Conservation (phyloP, 2,888 invertebrate genomes). For the Sinodicranocentrus sp. region DNA sequence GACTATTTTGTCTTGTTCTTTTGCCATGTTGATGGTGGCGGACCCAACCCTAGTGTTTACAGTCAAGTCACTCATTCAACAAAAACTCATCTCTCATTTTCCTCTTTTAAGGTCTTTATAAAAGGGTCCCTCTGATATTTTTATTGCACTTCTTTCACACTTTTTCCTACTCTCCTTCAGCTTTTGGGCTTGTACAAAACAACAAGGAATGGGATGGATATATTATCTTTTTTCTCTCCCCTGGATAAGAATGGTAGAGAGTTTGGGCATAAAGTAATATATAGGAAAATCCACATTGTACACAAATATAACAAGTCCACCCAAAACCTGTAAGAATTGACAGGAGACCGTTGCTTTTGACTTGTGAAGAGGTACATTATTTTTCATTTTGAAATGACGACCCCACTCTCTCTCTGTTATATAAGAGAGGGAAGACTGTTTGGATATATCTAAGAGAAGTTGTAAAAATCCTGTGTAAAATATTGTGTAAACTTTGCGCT, state of each 20-base stretch:
- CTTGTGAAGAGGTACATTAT: conserved; percentile 20
- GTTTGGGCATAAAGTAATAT: too few species aligned
- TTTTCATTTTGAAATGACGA: too few species aligned
- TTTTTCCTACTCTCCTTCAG: conserved; percentile 32
- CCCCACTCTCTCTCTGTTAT: too few species aligned
- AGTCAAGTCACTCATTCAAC: conserved; percentile 65
- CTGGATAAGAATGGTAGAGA: conserved; percentile 63
- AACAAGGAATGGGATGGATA: conserved; percentile 56
- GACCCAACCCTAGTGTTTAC: conserved; percentile 67
- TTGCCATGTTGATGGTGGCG: conserved; percentile 40
- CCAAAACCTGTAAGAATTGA: conserved; percentile 66
- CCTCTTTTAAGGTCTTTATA: conserved; percentile 54
- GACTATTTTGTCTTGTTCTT: conserved; percentile 40
- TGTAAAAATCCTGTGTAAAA: conserved; percentile 53
- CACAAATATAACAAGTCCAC: conserved; percentile 53
- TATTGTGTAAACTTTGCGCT: conserved; percentile 55
- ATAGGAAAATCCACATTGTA: background rate
- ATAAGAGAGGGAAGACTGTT: background rate
- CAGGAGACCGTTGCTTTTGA: conserved; percentile 59
- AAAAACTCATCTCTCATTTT: conserved; percentile 64
- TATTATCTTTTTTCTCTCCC: conserved; percentile 44
- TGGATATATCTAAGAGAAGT: background rate
- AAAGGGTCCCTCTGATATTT: conserved; percentile 66
- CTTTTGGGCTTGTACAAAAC: conserved; percentile 9
- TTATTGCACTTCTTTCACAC: conserved; percentile 68